Percentiles rank a stretch among this genome's conserved stretches.
These are phyloP conservation scores for Crypturellus undulatus DNA, from an alignment of 2,113 vertebrate genomes.

Conservation along the genomic window DNA sequence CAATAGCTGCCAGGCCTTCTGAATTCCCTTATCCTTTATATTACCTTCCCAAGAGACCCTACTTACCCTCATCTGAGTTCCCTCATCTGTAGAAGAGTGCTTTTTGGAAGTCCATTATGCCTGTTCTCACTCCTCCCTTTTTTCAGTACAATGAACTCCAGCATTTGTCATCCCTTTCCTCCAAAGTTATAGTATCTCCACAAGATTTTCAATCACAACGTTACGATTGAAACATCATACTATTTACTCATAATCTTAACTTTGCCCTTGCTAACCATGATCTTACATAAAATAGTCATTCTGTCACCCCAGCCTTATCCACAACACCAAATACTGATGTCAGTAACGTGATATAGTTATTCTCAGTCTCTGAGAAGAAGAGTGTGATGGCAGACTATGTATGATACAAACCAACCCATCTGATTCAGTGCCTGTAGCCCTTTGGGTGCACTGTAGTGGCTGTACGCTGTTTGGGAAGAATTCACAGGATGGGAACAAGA, in stretches of 20 bases:
- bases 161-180: background rate
- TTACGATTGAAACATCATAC: too few relatives aligned
- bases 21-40: slow-evolving; percentile 46
- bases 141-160: background rate
- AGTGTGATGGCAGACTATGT: background rate
- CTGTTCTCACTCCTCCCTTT: slow-evolving; percentile 19
- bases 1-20: slow-evolving; percentile 45
- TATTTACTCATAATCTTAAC: too few relatives aligned
- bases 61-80: slow-evolving; percentile 11
- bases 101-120: slow-evolving; percentile 64
- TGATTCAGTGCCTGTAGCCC: background rate
- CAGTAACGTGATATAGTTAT: background rate
- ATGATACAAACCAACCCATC: background rate
- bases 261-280: rapidly evolving
- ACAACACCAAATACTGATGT: background rate
- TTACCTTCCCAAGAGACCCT: slow-evolving; percentile 17
- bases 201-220: background rate
- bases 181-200: background rate
- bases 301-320: background rate
- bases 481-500: background rate
- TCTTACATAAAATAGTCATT: background rate
- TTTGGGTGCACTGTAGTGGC: background rate
- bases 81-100: slow-evolving; percentile 28
- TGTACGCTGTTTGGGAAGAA: background rate
- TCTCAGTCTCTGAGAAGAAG: background rate